Evolutionary conservation across 2,888 invertebrate species (phyloP), one percentile per base, ranked within the genome.

Genomic region (Acanthosepion lycidas): DNA sequence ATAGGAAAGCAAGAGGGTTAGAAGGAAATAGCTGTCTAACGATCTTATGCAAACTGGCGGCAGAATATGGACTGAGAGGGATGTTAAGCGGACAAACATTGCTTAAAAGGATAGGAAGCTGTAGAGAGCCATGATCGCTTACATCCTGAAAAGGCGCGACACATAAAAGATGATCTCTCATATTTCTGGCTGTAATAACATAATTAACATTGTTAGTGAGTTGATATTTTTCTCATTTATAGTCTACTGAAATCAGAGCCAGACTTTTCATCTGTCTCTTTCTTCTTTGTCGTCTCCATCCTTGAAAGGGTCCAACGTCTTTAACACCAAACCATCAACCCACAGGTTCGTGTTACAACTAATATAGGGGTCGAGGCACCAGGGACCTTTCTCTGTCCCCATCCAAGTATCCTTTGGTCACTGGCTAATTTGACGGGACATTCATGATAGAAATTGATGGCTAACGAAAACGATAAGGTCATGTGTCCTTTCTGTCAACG

Each of bases 361-460:
- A 78, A 78, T 78, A 18, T n/a, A 78, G n/a, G 78, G n/a, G n/a
- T 78, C 78, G 78, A 78, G n/a, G n/a, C 78, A 78, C 78, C n/a
- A 78, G 78, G 78, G 78, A 78, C n/a, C n/a, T 78, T 78, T 78
- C 78, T 78, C 78, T n/a, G 12, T n/a, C 78, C n/a, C 6, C n/a
- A 15, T n/a, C n/a, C 78, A n/a, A n/a, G 78, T 78, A 12, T 78
- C 78, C n/a, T 78, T n/a, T 78, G 78, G 78, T n/a, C n/a, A 78
- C 15, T 18, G 78, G n/a, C n/a, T 78, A n/a, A 78, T 78, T n/a
- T 78, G 78, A 78, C n/a, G n/a, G 78, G 78, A 78, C n/a, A 78
- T 78, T 15, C n/a, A 33, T n/a, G 78, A 78, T 78, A 78, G n/a
- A 78, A 78, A 78, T 78, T 78, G 78, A 78, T 78, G 78, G 78